Conservation (phyloP, 2,113 vertebrate species). For the Gallinago paraguaiae region DNA sequence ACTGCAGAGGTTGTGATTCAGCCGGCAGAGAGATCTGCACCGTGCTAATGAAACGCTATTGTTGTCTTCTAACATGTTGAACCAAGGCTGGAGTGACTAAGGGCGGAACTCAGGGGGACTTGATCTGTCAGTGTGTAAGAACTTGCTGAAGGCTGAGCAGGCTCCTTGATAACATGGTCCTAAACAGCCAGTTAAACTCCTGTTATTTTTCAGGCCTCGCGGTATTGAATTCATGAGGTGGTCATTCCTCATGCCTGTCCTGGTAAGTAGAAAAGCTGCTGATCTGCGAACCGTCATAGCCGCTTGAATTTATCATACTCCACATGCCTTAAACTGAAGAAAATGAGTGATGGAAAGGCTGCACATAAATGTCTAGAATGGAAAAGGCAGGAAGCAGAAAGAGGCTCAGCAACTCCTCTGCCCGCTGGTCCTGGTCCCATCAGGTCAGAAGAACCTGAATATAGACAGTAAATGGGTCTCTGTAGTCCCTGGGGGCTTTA, state of each 20-base stretch:
- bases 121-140: not conserved
- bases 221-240: not conserved
- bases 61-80: not conserved
- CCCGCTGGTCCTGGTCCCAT: not conserved
- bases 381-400: not conserved
- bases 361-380: not conserved
- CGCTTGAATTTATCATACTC: constrained; percentile 36
- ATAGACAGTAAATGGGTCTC: not conserved
- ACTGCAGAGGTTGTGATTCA: not conserved
- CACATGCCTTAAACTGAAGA: not conserved
- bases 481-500: not conserved
- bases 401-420: not conserved
- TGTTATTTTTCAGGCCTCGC: not conserved
- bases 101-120: not conserved
- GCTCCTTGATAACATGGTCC: not conserved
- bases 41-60: not conserved
- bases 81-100: not conserved
- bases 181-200: not conserved
- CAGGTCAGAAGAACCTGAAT: not conserved
- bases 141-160: not conserved
- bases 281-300: not conserved
- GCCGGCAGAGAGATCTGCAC: not conserved
- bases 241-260: not conserved
- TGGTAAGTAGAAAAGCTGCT: constrained; percentile 30
- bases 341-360: constrained; percentile 3